Percentiles rank a stretch among this genome's conserved stretches.
Evolutionary conservation across 1,140 invertebrate genomes (phyloP).

Genomic region (Eriosoma lanigerum): DNA sequence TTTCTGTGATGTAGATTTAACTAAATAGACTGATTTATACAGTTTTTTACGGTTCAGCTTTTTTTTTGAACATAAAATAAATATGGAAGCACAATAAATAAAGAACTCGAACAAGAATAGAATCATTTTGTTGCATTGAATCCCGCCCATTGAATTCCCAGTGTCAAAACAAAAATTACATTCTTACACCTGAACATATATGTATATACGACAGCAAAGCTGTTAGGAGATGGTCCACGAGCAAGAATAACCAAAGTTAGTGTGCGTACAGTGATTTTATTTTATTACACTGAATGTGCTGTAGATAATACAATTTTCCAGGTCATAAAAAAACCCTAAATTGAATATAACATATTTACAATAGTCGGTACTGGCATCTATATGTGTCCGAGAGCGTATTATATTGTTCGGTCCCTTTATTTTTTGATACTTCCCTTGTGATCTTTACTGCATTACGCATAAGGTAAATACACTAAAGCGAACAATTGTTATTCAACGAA

Average conservation of each 20-base stretch:
- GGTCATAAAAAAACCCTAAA: conserved; percentile 14
- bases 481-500: too few species aligned
- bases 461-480: too few species aligned
- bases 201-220: background rate
- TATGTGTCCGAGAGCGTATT: conserved; percentile 14
- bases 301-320: conserved; percentile 5
- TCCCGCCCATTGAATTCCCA: background rate
- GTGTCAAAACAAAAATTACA: background rate
- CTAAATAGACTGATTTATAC: too few species aligned
- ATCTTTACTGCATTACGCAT: too few species aligned
- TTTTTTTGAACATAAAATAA: background rate
- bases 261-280: background rate
- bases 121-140: background rate
- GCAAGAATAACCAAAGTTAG: background rate
- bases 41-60: too few species aligned
- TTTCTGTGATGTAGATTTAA: too few species aligned
- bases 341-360: conserved; percentile 19
- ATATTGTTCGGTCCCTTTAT: background rate
- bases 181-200: background rate
- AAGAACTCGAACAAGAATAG: background rate
- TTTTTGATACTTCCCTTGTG: background rate
- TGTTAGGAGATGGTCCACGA: too few species aligned
- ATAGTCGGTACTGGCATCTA: background rate
- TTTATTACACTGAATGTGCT: background rate
- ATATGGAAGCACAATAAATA: background rate